Evolutionary conservation across 1,140 invertebrate genomes (phyloP).

Genomic region (Ganaspis sp.): DNA sequence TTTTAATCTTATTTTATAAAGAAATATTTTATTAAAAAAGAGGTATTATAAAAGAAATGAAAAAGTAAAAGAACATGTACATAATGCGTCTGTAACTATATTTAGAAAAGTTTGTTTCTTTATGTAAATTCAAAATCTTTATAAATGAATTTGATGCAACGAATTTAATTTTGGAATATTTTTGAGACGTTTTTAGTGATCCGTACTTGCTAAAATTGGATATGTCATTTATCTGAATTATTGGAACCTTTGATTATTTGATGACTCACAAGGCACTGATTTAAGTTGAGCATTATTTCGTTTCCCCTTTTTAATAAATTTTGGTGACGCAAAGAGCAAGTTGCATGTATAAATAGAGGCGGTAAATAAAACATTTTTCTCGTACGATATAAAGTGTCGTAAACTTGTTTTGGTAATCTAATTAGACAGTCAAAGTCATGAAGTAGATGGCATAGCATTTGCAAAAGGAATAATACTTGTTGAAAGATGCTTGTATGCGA

Average conservation of each 20-base stretch:
- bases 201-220: no score
- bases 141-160: no score
- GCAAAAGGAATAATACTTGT: slow-evolving; percentile 5
- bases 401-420: slow-evolving; percentile 22
- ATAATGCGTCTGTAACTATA: no score
- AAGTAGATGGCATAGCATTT: background rate
- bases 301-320: background rate
- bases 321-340: slow-evolving; percentile 3
- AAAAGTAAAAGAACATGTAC: no score
- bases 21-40: no score
- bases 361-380: slow-evolving; percentile 25
- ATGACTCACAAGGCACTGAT: background rate
- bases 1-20: no score
- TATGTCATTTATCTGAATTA: background rate
- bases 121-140: no score
- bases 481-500: slow-evolving; percentile 3
- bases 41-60: no score
- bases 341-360: background rate
- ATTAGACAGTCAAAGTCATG: slow-evolving; percentile 24
- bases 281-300: background rate
- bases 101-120: no score
- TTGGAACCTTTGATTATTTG: background rate
- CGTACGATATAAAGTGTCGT: slow-evolving; percentile 8
- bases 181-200: no score
- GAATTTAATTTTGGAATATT: no score